These are phyloP conservation scores for Montipora capricornis DNA, from an alignment of 64 coral and sea anemone species.

Conservation along the genomic window DNA sequence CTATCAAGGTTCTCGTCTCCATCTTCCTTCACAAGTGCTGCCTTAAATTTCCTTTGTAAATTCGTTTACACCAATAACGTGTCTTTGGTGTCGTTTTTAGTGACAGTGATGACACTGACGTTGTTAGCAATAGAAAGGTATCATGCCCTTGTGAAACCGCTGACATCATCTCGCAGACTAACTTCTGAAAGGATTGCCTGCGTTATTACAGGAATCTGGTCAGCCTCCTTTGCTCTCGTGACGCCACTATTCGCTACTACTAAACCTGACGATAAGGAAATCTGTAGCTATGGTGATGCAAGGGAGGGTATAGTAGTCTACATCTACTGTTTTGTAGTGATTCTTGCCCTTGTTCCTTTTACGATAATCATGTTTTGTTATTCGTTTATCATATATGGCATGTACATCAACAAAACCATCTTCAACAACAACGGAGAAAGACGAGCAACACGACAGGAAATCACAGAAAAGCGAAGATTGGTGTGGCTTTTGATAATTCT, in stretches of 20 bases:
- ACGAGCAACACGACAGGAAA: not conserved
- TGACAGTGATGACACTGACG: slow-evolving; percentile 41
- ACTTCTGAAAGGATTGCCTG: slow-evolving; percentile 44
- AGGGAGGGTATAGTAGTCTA: not conserved
- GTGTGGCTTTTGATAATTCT: slow-evolving; percentile 10
- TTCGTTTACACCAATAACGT: slow-evolving; percentile 66
- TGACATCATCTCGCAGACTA: slow-evolving; percentile 8
- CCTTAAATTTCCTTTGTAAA: slow-evolving; percentile 65
- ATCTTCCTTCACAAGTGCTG: not conserved
- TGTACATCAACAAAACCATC: slow-evolving; percentile 61
- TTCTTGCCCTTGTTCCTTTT: slow-evolving; percentile 25
- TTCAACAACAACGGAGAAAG: not conserved
- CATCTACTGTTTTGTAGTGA: not conserved
- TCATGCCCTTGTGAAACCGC: slow-evolving; percentile 58
- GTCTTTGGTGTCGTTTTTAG: slow-evolving; percentile 42
- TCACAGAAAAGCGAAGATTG: slow-evolving; percentile 37
- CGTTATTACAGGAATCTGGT: slow-evolving; percentile 54
- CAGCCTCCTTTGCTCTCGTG: not conserved
- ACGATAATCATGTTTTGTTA: slow-evolving; percentile 61
- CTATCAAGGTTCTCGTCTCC: not conserved
- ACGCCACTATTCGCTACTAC: slow-evolving; percentile 25
- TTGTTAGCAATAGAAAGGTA: slow-evolving; percentile 73
- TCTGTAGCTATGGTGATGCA: not conserved
- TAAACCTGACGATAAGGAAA: not conserved
- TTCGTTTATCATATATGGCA: slow-evolving; percentile 35